phyloP scores from a whole-genome alignment of 1,140 invertebrate genomes.

The Lucilia cuprina region DNA sequence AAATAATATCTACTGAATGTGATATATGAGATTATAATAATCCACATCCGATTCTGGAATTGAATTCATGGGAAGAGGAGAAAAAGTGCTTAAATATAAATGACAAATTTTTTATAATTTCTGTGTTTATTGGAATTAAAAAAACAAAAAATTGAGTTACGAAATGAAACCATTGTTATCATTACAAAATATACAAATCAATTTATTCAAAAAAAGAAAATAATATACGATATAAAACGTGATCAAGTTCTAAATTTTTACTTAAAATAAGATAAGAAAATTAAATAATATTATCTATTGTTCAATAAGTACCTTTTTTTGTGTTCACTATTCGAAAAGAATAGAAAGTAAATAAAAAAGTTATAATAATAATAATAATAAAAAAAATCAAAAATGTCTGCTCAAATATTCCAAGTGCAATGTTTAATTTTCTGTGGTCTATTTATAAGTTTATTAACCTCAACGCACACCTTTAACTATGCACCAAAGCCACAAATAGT shows the following conservation, averaged over 20 bases:
- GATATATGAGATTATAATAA: neutral
- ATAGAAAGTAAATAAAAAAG: constrained; percentile 6
- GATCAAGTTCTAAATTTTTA: no score
- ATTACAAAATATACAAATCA: constrained; percentile 5
- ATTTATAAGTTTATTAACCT: constrained; percentile 15
- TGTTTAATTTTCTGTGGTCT: neutral
- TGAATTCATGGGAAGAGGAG: neutral
- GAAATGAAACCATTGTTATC: neutral
- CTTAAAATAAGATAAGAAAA: neutral
- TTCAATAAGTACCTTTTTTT: neutral
- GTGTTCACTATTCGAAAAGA: neutral
- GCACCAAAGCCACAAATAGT: constrained; percentile 49
- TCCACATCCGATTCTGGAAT: neutral
- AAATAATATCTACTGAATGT: constrained; percentile 7
- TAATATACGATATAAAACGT: neutral
- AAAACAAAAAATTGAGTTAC: neutral
- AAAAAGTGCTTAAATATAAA: constrained; percentile 17
- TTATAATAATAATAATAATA: neutral
- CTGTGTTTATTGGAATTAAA: no score
- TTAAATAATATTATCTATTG: neutral
- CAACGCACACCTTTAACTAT: constrained; percentile 49
- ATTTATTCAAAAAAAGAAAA: constrained; percentile 19
- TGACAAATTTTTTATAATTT: neutral
- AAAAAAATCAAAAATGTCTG: constrained; percentile 22
- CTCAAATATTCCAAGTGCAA: constrained; percentile 17